Base-by-base conservation (phyloP, 2,888 invertebrate genomes). In the Brachylomia viminalis region DNA sequence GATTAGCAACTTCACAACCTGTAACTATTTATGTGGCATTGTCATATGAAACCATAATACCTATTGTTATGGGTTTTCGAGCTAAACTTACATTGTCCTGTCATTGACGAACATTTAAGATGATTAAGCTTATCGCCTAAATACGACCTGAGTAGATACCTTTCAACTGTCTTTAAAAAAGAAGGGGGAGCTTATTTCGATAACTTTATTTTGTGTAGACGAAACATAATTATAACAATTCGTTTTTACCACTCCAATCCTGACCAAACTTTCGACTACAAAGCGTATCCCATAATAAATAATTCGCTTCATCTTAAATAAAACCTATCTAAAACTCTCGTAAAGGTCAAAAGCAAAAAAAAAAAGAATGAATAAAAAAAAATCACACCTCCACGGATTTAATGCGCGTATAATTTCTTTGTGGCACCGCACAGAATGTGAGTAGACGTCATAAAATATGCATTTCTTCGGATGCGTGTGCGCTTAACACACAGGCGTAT, bases 361-460 rank as follows among this genome's bases (percentile, higher is more conserved):
- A 89, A 90, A 89, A 87, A 86, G 88, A 86, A 85, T 13, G 64
- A 84, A 84, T 72, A 86, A 91, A 92, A 91, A 92, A 93, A 91
- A 91, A 90, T 93, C 91, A 91, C 96, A 95, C 95, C 96, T 96
- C 95, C 91, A 95, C 92, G 92, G 95, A 94, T 95, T 96, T 96
- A 96, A 96, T 95, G 95, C 92, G 95, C 96, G 96, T 96, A 96
- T 96, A 96, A 96, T 96, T 96, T 96, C 96, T 96, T 96, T 96
- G 96, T 96, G 96, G 96, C 95, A 96, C 96, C 96, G 96, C 96
- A 95, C 94, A 94, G 95, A 95, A 96, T 95, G 95, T 95, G 95
- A 93, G 92, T 95, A 95, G 95, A 95, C 96, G 95, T 96, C 96
- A 96, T 96, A 96, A 96, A 96, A 95, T 96, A 96, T 96, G 96